Percentiles rank a stretch among this genome's conserved stretches.
These are phyloP conservation scores for Synchiropus splendidus DNA, from an alignment of 2,113 vertebrate genomes.

Conservation along the genomic window DNA sequence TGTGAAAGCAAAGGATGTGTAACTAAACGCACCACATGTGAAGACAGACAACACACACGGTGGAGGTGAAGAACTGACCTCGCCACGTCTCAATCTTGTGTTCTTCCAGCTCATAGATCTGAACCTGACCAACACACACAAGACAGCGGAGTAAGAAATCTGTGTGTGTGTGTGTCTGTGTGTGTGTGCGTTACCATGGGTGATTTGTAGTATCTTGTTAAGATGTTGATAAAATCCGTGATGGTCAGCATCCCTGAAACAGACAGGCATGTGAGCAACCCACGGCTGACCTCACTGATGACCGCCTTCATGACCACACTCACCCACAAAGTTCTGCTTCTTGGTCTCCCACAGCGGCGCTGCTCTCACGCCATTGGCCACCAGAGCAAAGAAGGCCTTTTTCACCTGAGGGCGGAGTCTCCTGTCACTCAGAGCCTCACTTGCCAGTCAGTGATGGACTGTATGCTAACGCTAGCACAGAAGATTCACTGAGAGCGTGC, in stretches of 20 bases:
- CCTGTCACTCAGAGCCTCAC: neutral
- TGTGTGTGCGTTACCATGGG: slow-evolving; percentile 74
- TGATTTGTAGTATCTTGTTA: slow-evolving; percentile 94
- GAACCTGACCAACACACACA: slow-evolving; percentile 70
- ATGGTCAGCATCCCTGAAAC: slow-evolving; percentile 89
- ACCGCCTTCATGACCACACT: slow-evolving; percentile 27
- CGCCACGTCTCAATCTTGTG: slow-evolving; percentile 98
- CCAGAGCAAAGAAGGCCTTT: slow-evolving; percentile 91
- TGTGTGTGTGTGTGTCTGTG: slow-evolving; percentile 12
- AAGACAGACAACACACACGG: neutral
- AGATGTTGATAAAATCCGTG: slow-evolving; percentile 97
- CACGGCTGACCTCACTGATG: neutral
- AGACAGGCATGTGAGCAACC: neutral
- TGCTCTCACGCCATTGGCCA: slow-evolving; percentile 90
- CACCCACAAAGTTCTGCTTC: slow-evolving; percentile 91
- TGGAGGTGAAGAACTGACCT: slow-evolving; percentile 61
- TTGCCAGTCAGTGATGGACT: neutral
- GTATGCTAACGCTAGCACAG: too few relatives aligned
- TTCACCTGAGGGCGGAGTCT: slow-evolving; percentile 70
- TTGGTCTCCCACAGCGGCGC: slow-evolving; percentile 91
- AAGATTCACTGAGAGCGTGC: neutral
- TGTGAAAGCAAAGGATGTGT: slow-evolving; percentile 5
- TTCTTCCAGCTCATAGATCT: slow-evolving; percentile 97
- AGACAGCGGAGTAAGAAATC: slow-evolving; percentile 6
- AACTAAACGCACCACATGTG: neutral